phyloP scores from a whole-genome alignment of 2,888 invertebrate species.

The Desoria tigrina region DNA sequence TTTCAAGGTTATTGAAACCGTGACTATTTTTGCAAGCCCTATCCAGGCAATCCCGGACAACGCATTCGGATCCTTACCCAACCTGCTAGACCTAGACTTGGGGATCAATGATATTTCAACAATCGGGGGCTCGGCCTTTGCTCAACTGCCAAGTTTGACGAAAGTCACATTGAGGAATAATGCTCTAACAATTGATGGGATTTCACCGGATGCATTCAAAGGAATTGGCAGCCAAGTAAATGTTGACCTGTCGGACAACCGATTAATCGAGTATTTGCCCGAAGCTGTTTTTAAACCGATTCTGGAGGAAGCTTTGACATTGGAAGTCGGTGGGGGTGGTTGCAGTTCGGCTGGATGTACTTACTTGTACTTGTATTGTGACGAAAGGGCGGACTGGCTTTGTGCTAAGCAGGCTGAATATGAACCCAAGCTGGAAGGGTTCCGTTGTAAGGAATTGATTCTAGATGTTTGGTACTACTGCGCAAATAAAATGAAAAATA shows the following conservation, averaged over 20 bases:
- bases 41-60: not conserved
- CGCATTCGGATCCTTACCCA: not conserved
- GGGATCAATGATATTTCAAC: not conserved
- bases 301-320: not conserved
- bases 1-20: not conserved
- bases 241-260: not conserved
- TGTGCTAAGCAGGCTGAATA: not conserved
- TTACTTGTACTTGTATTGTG: not conserved
- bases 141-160: not conserved
- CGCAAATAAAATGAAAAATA: too few relatives aligned
- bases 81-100: not conserved
- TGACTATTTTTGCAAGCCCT: not conserved
- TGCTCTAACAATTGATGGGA: not conserved
- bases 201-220: not conserved
- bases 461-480: too few relatives aligned
- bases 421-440: not conserved
- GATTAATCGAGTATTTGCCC: not conserved
- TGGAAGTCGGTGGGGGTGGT: not conserved
- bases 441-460: not conserved
- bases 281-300: not conserved
- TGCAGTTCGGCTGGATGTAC: not conserved
- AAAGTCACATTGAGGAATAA: not conserved
- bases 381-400: conserved; percentile 9
- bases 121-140: not conserved
- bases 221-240: not conserved